phyloP scores from a whole-genome alignment of 2,888 invertebrate species.

The Cheilosia impressa region DNA sequence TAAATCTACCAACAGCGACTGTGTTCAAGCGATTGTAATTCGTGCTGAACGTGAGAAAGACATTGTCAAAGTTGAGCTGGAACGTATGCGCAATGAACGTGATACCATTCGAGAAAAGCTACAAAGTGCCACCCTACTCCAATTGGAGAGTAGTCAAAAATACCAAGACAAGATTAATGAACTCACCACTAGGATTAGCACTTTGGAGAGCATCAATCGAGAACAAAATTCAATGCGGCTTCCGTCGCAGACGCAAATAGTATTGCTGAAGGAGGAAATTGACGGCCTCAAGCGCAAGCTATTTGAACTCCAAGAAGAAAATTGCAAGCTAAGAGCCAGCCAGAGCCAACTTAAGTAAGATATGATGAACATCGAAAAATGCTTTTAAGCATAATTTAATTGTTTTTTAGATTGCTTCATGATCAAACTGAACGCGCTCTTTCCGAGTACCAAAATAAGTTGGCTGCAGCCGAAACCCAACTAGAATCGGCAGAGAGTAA shows the following conservation, averaged over 20 bases:
- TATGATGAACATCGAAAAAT: constrained; percentile 80
- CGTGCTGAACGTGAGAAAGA: constrained; percentile 85
- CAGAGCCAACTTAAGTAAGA: constrained; percentile 86
- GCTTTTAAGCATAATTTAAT: neutral
- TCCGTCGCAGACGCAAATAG: constrained; percentile 84
- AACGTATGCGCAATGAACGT: constrained; percentile 86
- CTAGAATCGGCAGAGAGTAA: constrained; percentile 86
- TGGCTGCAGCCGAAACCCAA: constrained; percentile 87
- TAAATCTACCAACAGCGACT: constrained; percentile 77
- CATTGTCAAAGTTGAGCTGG: constrained; percentile 84
- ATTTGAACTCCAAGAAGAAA: constrained; percentile 84
- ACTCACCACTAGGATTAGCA: constrained; percentile 84
- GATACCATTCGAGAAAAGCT: constrained; percentile 86
- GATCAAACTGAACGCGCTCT: constrained; percentile 90
- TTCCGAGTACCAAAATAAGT: constrained; percentile 88
- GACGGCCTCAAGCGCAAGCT: constrained; percentile 85
- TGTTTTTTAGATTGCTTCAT: constrained; percentile 86
- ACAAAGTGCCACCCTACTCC: constrained; percentile 84
- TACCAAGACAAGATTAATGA: constrained; percentile 84
- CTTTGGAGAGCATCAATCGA: constrained; percentile 85
- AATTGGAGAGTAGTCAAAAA: constrained; percentile 84
- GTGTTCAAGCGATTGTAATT: constrained; percentile 81
- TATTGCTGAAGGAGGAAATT: constrained; percentile 85
- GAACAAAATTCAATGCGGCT: constrained; percentile 85
- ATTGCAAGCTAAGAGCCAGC: constrained; percentile 84